Evolutionary conservation across 1,140 invertebrate genomes (phyloP), one percentile per base, ranked within the genome.

Genomic region (Drosophila pruinosa): DNA sequence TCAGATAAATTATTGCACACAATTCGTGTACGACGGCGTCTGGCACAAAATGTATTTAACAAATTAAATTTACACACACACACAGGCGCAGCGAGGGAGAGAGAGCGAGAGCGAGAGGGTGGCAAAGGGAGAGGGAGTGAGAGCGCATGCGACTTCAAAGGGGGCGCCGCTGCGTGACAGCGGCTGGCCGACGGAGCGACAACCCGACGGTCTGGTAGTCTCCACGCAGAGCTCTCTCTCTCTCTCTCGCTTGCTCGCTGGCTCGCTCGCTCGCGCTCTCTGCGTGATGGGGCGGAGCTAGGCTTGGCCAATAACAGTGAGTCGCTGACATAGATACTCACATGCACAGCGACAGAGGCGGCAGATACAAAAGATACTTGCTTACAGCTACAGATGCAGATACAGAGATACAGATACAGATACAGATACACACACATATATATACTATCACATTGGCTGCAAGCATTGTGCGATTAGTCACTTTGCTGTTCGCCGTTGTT

Each of bases 1-100:
- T 89, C 78, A 89, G 83, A 89, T 89, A 89, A 89, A 89, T 89
- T 89, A 89, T 89, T 89, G 85, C 85, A 89, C 79, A 89, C 83
- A 83, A 75, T 73, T 89, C 77, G 76, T 79, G 75, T 74, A 75
- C 78, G 78, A 67, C 80, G 78, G 61, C 78, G 77, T 73, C 59
- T 78, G 68, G 72, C 56, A 65, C 81, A 71, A 77, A 75, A 78
- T 88, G 78, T 88, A 88, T 88, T 88, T 78, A 88, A 88, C 83
- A 88, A 89, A 88, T 89, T 89, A 89, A 88, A 88, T 82, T 88
- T 88, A 75, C 82, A 88, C 82, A 86, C 64, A 86, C 57, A 80
- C 63, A 73, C 71, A 53, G 17, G 34, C n/a, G 34, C 36, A 7
- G 22, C 6, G 38, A 39, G 38, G 2, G 12, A 22, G 4, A 12